Evolutionary conservation across 2,888 invertebrate species (phyloP), one percentile per base, ranked within the genome.

Genomic region (Baccha elongata): DNA sequence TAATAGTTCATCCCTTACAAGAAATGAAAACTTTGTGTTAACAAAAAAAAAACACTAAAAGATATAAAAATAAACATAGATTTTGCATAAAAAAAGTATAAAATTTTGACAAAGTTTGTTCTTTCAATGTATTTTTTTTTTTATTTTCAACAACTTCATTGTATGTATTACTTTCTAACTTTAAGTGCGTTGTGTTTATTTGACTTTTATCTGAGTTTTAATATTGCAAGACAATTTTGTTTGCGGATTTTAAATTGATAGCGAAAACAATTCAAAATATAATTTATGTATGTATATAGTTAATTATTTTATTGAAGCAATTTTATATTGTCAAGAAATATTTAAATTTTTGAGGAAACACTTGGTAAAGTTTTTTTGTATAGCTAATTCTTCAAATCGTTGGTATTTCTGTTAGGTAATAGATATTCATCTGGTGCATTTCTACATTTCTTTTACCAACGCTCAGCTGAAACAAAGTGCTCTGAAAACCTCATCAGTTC

Each of bases 71-170:
- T 32, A 23, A 21, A 48, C 71, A 71, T 62, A 65, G 75, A 81
- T 71, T 81, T 81, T 53, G 65, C 81, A 81, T 81, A 81, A 81
- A 81, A 81, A 40, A 40, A 44, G 65, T 53, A 76, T 81, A 81
- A 81, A 81, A 76, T 55, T 72, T 81, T 81, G 65, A 72, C 76
- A 81, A 76, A 81, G 67, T 76, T 72, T 32, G 62, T 44, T 50
- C 35, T 40, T 50, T 62, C 60, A 21, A 53, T 26, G 60, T n/a
- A n/a, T n/a, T 58, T 32, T 40, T 74, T 42, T 65, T 13, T 21
- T 40, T 37, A 42, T 50, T 15, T 37, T 60, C 42, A 44, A 26
- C 72, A 40, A 55, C 55, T 40, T 1, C 10, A n/a, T 53, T 23
- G 53, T 40, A 48, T 15, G 48, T 29, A 42, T 55, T 75, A n/a